These are phyloP conservation scores for Nasonovia ribisnigri DNA, from an alignment of 2,888 invertebrate species.

Conservation along the genomic window DNA sequence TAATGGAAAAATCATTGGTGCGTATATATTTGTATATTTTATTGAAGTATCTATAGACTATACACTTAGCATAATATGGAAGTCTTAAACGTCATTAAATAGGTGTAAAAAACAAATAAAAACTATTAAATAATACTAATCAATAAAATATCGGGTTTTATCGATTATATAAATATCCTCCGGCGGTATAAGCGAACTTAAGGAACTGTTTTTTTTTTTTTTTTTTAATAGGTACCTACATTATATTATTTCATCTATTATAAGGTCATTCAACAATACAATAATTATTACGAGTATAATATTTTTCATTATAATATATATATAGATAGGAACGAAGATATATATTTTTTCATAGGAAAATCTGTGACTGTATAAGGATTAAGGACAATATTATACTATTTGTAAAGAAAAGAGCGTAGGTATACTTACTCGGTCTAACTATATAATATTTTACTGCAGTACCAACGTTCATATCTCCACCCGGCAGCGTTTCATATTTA, in stretches of 20 bases:
- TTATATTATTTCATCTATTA: not conserved
- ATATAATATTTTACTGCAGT: not conserved
- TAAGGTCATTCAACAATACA: slow-evolving; percentile 5
- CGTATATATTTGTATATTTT: not conserved
- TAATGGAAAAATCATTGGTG: not conserved
- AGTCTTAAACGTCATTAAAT: not conserved
- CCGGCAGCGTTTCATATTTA: slow-evolving; percentile 4
- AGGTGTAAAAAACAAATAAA: not conserved
- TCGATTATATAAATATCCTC: not conserved
- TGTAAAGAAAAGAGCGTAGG: not conserved
- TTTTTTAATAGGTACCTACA: not conserved
- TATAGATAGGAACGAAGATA: not conserved
- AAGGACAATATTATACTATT: slow-evolving; percentile 5
- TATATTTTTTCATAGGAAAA: slow-evolving; percentile 11
- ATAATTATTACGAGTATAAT: not conserved
- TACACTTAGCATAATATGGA: not conserved
- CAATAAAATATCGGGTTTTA: not conserved
- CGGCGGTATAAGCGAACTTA: not conserved
- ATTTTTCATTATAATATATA: not conserved
- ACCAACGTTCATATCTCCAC: not conserved
- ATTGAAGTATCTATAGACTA: not conserved
- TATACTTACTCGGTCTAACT: not conserved
- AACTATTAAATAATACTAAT: slow-evolving; percentile 21
- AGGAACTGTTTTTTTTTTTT: slow-evolving; percentile 17
- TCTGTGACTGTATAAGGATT: slow-evolving; percentile 21